phyloP scores from a whole-genome alignment of 2,888 invertebrate species.

The Azorinus chamasolen region DNA sequence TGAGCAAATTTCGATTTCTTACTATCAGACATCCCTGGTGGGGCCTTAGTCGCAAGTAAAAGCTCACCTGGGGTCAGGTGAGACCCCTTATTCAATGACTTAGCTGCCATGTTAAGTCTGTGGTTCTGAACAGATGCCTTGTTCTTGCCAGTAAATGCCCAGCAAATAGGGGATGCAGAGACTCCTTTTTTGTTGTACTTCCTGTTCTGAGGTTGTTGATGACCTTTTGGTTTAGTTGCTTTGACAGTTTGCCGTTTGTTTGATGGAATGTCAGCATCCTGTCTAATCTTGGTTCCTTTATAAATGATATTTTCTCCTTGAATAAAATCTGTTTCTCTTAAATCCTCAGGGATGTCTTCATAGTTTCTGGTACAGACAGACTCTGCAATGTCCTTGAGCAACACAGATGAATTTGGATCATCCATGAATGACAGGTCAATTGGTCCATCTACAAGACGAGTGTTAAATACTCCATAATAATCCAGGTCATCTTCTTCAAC shows the following conservation, averaged over 20 bases:
- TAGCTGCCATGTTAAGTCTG: constrained; percentile 59
- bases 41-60: constrained; percentile 43
- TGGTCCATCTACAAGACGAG: constrained; percentile 56
- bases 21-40: constrained; percentile 16
- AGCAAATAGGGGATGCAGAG: constrained; percentile 46
- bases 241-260: background rate
- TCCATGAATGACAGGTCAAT: constrained; percentile 43
- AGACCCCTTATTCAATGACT: constrained; percentile 20
- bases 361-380: constrained; percentile 32
- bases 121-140: constrained; percentile 71
- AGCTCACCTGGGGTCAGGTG: constrained; percentile 44
- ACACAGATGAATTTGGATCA: constrained; percentile 54
- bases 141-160: constrained; percentile 71
- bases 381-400: constrained; percentile 61
- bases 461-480: constrained; percentile 60
- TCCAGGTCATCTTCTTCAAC: constrained; percentile 45
- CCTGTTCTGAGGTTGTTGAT: constrained; percentile 9
- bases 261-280: background rate
- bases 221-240: constrained; percentile 14
- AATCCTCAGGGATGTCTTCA: background rate
- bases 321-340: no score
- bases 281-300: background rate
- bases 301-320: background rate
- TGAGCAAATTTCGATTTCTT: constrained; percentile 48
- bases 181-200: constrained; percentile 31